Conservation (phyloP, 2,797 vertebrate species). For the Hypotaenidia okinawae region DNA sequence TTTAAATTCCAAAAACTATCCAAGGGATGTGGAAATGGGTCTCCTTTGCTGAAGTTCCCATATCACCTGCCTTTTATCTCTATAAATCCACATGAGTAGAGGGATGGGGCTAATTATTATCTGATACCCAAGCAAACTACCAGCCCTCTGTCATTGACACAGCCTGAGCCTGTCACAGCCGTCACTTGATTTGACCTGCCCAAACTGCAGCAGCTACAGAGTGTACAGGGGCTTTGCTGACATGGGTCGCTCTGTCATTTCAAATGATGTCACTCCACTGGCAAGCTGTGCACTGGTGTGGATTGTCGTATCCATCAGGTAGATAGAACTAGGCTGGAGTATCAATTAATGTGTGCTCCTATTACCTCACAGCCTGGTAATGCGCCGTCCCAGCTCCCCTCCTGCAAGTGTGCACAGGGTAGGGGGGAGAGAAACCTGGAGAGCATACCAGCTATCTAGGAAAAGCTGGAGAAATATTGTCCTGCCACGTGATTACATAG, state of each 20-base stretch:
- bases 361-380: conserved; percentile 74
- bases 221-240: neutral
- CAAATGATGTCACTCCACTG: neutral
- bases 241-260: neutral
- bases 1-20: neutral
- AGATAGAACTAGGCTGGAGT: conserved; percentile 59
- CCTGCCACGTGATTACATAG: rapidly evolving
- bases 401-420: neutral
- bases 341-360: conserved; percentile 48
- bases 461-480: neutral
- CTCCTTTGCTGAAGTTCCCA: neutral
- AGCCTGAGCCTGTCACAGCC: neutral
- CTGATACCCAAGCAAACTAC: neutral
- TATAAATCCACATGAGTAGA: neutral
- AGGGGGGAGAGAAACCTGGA: neutral
- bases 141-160: neutral
- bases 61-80: neutral
- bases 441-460: neutral
- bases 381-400: conserved; percentile 18
- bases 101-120: neutral
- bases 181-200: neutral
- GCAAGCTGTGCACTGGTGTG: neutral
- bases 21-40: neutral
- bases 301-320: conserved; percentile 9
- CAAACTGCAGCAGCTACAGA: neutral